phyloP scores from a whole-genome alignment of 2,797 vertebrate genomes.

The Myioborus miniatus region DNA sequence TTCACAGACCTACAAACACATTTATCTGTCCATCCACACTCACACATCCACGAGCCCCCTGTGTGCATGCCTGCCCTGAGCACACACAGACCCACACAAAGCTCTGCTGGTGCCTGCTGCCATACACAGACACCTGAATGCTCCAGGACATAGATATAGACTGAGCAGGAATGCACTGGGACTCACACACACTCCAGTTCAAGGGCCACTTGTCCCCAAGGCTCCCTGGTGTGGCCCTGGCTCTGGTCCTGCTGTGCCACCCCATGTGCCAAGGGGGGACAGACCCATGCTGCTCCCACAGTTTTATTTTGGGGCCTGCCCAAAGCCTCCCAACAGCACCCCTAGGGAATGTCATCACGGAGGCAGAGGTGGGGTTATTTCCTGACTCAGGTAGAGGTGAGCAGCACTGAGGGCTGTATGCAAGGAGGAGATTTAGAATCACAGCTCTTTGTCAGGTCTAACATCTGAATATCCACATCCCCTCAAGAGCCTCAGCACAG shows the following conservation, averaged over 20 bases:
- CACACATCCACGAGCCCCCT: fast-evolving
- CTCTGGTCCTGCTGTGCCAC: background rate
- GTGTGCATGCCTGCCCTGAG: background rate
- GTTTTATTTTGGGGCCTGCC: background rate
- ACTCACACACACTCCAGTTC: background rate
- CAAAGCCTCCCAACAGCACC: background rate
- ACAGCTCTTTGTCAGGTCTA: background rate
- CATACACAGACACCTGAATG: background rate
- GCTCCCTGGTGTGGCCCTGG: background rate
- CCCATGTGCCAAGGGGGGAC: fast-evolving
- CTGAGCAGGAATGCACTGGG: fast-evolving
- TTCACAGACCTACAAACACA: fast-evolving
- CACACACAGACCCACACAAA: background rate
- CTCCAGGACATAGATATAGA: fast-evolving
- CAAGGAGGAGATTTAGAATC: background rate
- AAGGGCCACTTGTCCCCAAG: fast-evolving
- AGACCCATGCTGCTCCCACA: background rate
- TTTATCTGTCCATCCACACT: background rate
- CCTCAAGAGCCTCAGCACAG: background rate
- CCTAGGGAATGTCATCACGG: background rate
- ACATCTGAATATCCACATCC: background rate
- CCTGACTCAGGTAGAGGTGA: background rate
- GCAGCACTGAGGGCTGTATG: fast-evolving
- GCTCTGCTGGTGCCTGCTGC: background rate
- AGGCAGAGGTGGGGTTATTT: background rate